A percentile compares a stretch with the other conserved stretches of the same genome.
Evolutionary conservation across 2,888 invertebrate species (phyloP).

Genomic region (Oxyteleia sp.): DNA sequence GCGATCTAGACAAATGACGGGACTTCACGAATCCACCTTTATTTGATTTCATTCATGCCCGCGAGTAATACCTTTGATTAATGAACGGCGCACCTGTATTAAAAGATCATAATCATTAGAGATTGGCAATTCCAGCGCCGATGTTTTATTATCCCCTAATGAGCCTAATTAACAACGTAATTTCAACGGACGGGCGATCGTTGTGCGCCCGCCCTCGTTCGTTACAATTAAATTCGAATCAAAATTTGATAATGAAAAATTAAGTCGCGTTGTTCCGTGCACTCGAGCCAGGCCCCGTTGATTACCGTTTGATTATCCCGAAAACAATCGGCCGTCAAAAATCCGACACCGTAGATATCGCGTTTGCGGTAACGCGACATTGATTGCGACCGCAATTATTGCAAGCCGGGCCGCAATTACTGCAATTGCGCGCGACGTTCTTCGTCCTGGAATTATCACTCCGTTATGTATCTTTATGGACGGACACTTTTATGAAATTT

Average conservation of each 20-base stretch:
- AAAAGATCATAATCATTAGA: slow-evolving; percentile 70
- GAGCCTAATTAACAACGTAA: slow-evolving; percentile 61
- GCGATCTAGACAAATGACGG: slow-evolving; percentile 47
- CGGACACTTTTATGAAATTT: no score
- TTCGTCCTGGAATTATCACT: no score
- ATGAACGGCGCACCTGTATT: slow-evolving; percentile 63
- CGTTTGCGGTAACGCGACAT: slow-evolving; percentile 1
- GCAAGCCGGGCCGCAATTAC: no score
- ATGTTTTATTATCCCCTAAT: slow-evolving; percentile 62
- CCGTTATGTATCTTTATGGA: no score
- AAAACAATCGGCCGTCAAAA: slow-evolving; percentile 12
- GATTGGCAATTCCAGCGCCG: slow-evolving; percentile 50
- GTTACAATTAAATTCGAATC: slow-evolving; percentile 51
- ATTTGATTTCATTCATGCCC: slow-evolving; percentile 67
- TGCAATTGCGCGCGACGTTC: no score
- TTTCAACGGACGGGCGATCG: slow-evolving; percentile 38
- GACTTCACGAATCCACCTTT: slow-evolving; percentile 58
- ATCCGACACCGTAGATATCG: slow-evolving; percentile 1
- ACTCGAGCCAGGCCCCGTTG: background rate
- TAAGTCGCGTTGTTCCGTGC: slow-evolving; percentile 11
- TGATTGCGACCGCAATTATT: no score
- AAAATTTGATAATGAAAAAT: slow-evolving; percentile 50
- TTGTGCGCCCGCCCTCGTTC: slow-evolving; percentile 29
- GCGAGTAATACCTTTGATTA: slow-evolving; percentile 61
- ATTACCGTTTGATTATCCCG: slow-evolving; percentile 19